phyloP scores from a whole-genome alignment of 1,140 invertebrate species.

The Hetaerina americana region DNA sequence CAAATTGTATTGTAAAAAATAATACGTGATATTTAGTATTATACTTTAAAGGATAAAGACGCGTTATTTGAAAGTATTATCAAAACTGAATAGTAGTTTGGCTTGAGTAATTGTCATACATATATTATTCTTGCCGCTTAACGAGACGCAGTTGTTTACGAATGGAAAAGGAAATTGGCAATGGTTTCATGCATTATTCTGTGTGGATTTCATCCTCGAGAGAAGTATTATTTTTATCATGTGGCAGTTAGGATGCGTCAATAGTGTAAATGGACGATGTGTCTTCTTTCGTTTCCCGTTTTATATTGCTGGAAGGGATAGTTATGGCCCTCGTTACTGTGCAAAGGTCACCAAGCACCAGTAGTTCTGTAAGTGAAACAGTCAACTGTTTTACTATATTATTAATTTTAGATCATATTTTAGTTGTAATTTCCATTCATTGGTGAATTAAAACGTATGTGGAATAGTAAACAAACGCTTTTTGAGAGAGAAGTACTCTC shows the following conservation, averaged over 20 bases:
- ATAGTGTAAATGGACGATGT: neutral
- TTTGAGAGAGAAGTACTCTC: no score
- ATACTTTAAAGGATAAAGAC: no score
- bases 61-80: neutral
- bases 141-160: neutral
- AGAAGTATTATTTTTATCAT: neutral
- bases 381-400: neutral
- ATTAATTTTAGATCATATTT: neutral
- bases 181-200: neutral
- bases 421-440: no score
- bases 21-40: no score
- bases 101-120: neutral
- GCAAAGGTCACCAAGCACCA: slow-evolving; percentile 51
- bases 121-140: neutral
- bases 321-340: slow-evolving; percentile 54
- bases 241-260: neutral
- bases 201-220: neutral
- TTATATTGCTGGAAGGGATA: neutral
- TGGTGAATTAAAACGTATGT: no score
- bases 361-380: slow-evolving; percentile 25
- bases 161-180: neutral
- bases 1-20: no score
- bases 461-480: no score
- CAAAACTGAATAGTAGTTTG: neutral
- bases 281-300: neutral